phyloP scores from a whole-genome alignment of 2,113 vertebrate genomes.

The Thunnus thynnus region DNA sequence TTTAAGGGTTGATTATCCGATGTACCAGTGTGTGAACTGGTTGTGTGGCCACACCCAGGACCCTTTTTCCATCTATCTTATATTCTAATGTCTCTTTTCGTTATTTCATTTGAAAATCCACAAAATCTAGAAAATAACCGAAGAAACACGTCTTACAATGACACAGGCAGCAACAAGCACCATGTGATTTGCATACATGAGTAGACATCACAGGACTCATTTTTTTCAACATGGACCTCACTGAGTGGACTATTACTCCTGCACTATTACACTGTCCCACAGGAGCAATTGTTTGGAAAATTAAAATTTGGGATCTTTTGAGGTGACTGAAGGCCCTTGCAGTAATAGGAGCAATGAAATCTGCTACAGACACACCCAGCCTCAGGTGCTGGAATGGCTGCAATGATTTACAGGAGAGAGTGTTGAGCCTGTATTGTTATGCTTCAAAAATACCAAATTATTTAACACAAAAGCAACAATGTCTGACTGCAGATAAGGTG shows the following conservation, averaged over 20 bases:
- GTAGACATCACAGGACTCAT: slow-evolving; percentile 16
- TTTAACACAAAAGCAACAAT: slow-evolving; percentile 33
- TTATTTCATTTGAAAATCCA: too few species aligned
- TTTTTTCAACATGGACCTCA: slow-evolving; percentile 1
- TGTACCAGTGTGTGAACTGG: too few species aligned
- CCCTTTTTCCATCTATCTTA: too few species aligned
- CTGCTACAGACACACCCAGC: slow-evolving; percentile 10
- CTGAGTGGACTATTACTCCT: slow-evolving; percentile 41
- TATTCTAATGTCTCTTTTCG: too few species aligned
- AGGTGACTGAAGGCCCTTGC: not conserved
- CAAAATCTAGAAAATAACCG: too few species aligned
- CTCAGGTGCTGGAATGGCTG: slow-evolving; percentile 28
- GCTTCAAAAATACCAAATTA: slow-evolving; percentile 37
- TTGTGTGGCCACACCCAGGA: too few species aligned
- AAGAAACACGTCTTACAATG: too few species aligned
- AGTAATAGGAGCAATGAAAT: not conserved
- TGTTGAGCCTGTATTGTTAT: not conserved
- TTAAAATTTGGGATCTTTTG: slow-evolving; percentile 34
- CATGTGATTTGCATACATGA: not conserved
- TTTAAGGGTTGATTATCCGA: too few species aligned
- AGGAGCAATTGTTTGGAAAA: slow-evolving; percentile 50
- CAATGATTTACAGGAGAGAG: slow-evolving; percentile 8
- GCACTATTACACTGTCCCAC: slow-evolving; percentile 20
- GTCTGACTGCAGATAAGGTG: not conserved
- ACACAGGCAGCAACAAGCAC: too few species aligned